Evolutionary conservation across 2,888 invertebrate genomes (phyloP), one percentile per base, ranked within the genome.

Genomic region (Ichneumon xanthorius): DNA sequence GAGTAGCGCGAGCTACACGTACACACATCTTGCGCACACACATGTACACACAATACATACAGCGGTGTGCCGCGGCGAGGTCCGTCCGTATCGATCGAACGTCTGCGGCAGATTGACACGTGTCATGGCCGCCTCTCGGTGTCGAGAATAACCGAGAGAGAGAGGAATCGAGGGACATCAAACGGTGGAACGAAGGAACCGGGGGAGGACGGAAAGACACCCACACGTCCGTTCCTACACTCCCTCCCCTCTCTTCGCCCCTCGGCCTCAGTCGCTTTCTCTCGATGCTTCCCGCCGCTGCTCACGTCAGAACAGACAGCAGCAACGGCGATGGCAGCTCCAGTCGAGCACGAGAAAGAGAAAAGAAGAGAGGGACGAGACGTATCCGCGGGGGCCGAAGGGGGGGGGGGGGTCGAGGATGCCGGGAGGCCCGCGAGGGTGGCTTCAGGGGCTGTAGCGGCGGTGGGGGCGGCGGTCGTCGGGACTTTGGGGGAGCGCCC

Each of bases 71-170:
- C 90, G 90, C 90, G 89, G 88, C 91, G 89, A 91, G 91, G 93
- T 93, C 93, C 92, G 93, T 93, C 91, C 91, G 93, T 93, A 93
- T 93, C 93, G 93, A 93, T 93, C 93, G 91, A 91, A 92, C 92
- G 93, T 93, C 93, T 93, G 93, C 92, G 93, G 93, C 93, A 93
- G 93, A 94, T 93, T 93, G 93, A 94, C 93, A 93, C 93, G 93
- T 94, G 93, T 93, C 93, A 94, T 93, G 93, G 93, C 93, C 92
- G 93, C 93, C 92, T 92, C 90, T 88, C 65, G 83, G 67, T 84
- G 81, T 81, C 77, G 85, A 84, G 86, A 85, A 87, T 82, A 85
- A 76, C 50, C 63, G 68, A 82, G 82, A 76, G 85, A 80, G 85
- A 68, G 72, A 80, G 85, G 61, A 85, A 67, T 37, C 45, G 76